Evolutionary conservation across 2,113 vertebrate genomes (phyloP).

Genomic region (Neogobius melanostomus): DNA sequence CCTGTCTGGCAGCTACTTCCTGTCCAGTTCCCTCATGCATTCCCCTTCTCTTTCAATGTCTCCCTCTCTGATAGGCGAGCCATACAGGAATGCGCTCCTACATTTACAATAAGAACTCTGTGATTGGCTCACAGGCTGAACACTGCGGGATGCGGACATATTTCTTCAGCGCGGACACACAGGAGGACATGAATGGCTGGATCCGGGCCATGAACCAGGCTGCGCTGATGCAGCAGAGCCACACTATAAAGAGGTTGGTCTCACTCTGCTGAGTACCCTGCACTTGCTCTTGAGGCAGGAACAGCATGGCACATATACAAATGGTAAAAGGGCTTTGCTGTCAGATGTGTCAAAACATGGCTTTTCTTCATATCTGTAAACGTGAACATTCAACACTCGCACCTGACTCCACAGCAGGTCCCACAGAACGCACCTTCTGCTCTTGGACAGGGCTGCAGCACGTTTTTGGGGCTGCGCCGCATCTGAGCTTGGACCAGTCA

Average conservation of each 20-base stretch:
- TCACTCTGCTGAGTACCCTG: constrained; percentile 26
- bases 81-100: constrained; percentile 95
- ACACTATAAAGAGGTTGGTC: constrained; percentile 87
- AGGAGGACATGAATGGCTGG: constrained; percentile 97
- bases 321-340: constrained; percentile 2
- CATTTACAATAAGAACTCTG: constrained; percentile 90
- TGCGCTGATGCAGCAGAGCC: constrained; percentile 93
- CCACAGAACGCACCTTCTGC: not conserved
- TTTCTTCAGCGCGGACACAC: constrained; percentile 97
- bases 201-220: constrained; percentile 97
- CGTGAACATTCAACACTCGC: not conserved
- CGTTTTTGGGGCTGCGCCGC: not conserved
- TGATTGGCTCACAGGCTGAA: constrained; percentile 90
- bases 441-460: constrained; percentile 19
- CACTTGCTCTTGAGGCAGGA: not conserved
- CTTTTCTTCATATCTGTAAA: not conserved
- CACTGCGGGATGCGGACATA: constrained; percentile 96
- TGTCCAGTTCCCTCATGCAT: constrained; percentile 23
- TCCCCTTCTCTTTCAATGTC: constrained; percentile 27
- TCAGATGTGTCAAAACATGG: not conserved
- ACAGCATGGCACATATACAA: constrained; percentile 1
- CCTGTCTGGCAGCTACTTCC: constrained; percentile 23
- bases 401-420: constrained; percentile 5
- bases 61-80: constrained; percentile 81
- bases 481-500: constrained; percentile 12